Evolutionary conservation across 2,797 vertebrate species (phyloP).

Genomic region (Dermochelys coriacea): DNA sequence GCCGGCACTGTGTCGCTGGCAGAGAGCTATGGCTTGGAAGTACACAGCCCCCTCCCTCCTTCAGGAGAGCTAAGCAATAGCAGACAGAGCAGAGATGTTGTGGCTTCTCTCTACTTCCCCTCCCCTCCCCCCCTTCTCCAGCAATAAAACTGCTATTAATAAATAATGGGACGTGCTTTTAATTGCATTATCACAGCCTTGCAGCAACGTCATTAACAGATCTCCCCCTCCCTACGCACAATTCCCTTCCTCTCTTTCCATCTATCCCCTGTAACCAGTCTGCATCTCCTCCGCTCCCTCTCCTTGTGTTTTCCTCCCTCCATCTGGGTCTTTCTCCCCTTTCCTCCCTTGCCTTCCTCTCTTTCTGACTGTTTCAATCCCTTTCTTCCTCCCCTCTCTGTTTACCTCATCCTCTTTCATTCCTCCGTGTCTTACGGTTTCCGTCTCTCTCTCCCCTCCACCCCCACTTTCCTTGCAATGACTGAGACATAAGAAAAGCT

Average conservation of each 20-base stretch:
- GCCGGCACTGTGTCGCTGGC: not conserved
- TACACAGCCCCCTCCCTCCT: not conserved
- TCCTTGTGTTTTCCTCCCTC: not conserved
- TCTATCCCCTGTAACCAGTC: not conserved
- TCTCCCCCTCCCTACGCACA: not conserved
- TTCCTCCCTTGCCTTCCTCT: not conserved
- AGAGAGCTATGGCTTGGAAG: accelerated
- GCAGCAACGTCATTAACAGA: conserved; percentile 22
- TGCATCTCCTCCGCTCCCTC: not conserved
- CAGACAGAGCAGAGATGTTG: not conserved
- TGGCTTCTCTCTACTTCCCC: not conserved
- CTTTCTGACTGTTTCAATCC: accelerated
- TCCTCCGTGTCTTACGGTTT: not conserved
- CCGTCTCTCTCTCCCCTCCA: not conserved
- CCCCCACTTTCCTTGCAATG: not conserved
- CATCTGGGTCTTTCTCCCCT: not conserved
- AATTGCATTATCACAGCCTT: conserved; percentile 50
- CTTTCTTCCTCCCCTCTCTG: not conserved
- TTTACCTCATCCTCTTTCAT: not conserved
- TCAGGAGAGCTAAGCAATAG: not conserved
- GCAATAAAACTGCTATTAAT: conserved; percentile 55
- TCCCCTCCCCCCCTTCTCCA: not conserved
- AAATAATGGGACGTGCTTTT: conserved; percentile 46
- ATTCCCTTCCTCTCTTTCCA: not conserved
- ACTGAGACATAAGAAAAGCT: not conserved